Base-by-base conservation (phyloP, 2,888 invertebrate genomes). In the Drosophila longiperda region DNA sequence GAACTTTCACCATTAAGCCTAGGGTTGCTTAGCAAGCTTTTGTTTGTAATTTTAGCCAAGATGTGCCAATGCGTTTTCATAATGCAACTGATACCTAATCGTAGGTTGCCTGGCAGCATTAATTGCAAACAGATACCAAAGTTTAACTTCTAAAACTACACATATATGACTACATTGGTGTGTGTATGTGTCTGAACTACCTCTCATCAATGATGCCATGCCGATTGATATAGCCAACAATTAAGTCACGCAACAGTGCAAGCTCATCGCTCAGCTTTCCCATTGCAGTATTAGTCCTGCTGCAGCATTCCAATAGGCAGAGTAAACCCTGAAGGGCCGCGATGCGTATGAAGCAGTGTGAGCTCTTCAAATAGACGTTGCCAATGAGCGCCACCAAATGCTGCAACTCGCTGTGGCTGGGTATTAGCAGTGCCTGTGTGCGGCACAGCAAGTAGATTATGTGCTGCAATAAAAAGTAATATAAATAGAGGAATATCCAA, bases 371-470 rank as follows among this genome's bases (percentile, higher is more conserved):
- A 83, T 93, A 93, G 68, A 86, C 73, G 82, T 90, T 92, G 73
- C 90, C 91, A 83, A 93, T 92, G 80, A 93, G 86, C 42, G 91
- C 70, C 67, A 92, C 92, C 84, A 93, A 88, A 67, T 91, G 90
- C 66, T 92, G 91, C 86, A 93, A 87, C 74, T 93, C 93, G 57
- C 83, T 83, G 61, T 88, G 82, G 64, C 93, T 91, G 60, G 93
- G 93, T 79, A 93, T 92, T 78, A 93, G 85, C 69, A 93, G 89
- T 26, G 93, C 92, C 81, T 93, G 92, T 58, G 93, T 93, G 79
- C 92, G 92, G 84, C 93, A 93, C 83, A 93, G 79, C 79, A 93
- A 90, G 89, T 93, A 93, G 80, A 93, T 93, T 78, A 93, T 92
- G 80, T 93, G 90, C 92, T 93, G 86, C 48, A 83, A 78, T 12